phyloP scores from a whole-genome alignment of 1,140 invertebrate species.

The Drosophila elegans region DNA sequence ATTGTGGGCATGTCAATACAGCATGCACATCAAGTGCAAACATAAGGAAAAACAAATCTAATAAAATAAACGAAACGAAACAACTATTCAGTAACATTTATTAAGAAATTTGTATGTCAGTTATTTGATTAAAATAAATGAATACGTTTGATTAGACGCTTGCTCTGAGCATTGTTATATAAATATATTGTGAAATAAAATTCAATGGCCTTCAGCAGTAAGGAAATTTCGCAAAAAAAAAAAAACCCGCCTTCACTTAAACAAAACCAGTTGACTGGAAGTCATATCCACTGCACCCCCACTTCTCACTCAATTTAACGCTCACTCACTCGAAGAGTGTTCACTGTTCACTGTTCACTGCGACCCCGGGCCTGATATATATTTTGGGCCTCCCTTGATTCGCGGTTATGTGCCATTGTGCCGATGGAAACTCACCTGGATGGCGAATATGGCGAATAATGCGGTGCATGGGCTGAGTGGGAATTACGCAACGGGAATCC shows the following conservation, averaged over 20 bases:
- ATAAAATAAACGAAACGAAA: too few relatives aligned
- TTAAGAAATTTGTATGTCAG: too few relatives aligned
- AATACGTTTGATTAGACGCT: too few relatives aligned
- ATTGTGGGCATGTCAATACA: too few relatives aligned
- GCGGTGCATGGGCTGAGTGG: slow-evolving; percentile 89
- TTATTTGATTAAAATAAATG: too few relatives aligned
- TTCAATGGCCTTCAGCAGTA: background rate
- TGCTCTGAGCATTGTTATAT: too few relatives aligned
- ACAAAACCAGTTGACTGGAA: slow-evolving; percentile 44
- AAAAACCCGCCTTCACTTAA: background rate
- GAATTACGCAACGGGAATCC: slow-evolving; percentile 90
- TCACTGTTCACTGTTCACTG: slow-evolving; percentile 25
- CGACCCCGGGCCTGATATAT: slow-evolving; percentile 14
- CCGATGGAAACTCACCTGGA: slow-evolving; percentile 87
- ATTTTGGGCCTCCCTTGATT: background rate
- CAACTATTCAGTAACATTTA: too few relatives aligned
- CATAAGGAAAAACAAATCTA: too few relatives aligned
- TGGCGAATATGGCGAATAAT: slow-evolving; percentile 93
- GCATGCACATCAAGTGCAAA: too few relatives aligned
- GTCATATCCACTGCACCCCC: slow-evolving; percentile 13
- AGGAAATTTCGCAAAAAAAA: background rate
- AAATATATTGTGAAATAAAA: too few relatives aligned
- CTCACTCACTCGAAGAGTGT: slow-evolving; percentile 27
- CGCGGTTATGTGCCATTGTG: too few relatives aligned
- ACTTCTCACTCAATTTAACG: slow-evolving; percentile 42